Evolutionary conservation across 2,888 invertebrate genomes (phyloP).

Genomic region (Sisyra nigra): DNA sequence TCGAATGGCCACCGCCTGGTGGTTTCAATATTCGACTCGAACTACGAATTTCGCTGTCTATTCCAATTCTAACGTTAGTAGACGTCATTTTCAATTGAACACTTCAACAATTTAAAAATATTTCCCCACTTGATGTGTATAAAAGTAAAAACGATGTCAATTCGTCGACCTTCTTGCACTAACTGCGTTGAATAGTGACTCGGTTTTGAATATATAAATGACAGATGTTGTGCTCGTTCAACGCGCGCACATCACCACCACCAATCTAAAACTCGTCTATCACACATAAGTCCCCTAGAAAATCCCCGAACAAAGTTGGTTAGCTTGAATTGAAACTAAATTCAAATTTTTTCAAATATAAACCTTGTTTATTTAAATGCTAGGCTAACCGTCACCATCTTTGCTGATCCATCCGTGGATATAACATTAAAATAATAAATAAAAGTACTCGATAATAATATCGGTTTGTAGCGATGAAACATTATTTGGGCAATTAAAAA

Average conservation of each 20-base stretch:
- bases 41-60: conserved; percentile 17
- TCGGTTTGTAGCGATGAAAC: no score
- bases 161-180: background rate
- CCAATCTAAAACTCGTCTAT: background rate
- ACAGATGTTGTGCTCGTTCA: no score
- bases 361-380: no score
- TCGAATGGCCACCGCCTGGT: conserved; percentile 29
- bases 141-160: background rate
- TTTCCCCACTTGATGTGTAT: background rate
- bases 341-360: no score
- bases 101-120: background rate
- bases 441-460: no score
- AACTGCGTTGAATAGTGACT: background rate
- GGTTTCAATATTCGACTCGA: conserved; percentile 30
- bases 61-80: conserved; percentile 17
- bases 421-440: no score
- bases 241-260: background rate
- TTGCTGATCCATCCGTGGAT: no score
- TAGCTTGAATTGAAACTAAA: no score
- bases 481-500: no score
- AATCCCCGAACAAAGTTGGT: no score
- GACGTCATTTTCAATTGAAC: conserved; percentile 5
- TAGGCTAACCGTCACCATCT: no score
- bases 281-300: no score
- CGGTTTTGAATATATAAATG: background rate